Evolutionary conservation across 2,888 invertebrate species (phyloP).

Genomic region (Lasioglossum lativentre): DNA sequence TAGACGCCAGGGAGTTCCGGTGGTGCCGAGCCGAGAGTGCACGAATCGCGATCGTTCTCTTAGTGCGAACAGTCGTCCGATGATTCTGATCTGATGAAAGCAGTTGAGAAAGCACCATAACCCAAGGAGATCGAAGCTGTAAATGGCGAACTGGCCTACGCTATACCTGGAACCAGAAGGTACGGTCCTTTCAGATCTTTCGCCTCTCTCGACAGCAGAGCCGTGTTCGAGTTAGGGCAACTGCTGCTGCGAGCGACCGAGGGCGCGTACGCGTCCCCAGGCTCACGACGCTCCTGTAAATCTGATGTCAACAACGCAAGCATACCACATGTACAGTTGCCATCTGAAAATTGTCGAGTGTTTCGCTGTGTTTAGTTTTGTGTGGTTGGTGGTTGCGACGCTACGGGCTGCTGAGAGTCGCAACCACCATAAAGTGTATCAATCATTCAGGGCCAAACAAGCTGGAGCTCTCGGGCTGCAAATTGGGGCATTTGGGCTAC

Average conservation of each 20-base stretch:
- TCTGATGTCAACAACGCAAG: conserved; percentile 84
- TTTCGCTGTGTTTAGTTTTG: conserved; percentile 58
- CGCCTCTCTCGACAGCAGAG: conserved; percentile 83
- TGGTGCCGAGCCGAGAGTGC: neutral
- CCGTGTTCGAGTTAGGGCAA: conserved; percentile 83
- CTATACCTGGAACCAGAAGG: conserved; percentile 87
- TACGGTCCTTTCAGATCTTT: conserved; percentile 86
- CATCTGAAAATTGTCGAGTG: conserved; percentile 80
- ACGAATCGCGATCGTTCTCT: neutral
- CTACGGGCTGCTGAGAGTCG: neutral
- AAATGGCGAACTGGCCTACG: conserved; percentile 77
- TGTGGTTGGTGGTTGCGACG: neutral
- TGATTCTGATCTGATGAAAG: neutral
- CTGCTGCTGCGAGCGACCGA: conserved; percentile 82
- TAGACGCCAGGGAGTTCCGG: neutral
- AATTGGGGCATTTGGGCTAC: neutral
- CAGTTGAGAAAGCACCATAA: conserved; percentile 60
- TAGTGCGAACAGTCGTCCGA: conserved; percentile 29
- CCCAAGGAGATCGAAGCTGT: conserved; percentile 42
- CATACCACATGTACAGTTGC: conserved; percentile 84
- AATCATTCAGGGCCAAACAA: neutral
- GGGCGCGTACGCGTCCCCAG: conserved; percentile 78
- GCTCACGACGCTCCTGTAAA: conserved; percentile 83
- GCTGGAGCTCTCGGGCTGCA: neutral
- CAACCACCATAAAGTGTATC: neutral